Base-by-base conservation (phyloP, 1,140 invertebrate genomes). In the Drosophila kikkawai region DNA sequence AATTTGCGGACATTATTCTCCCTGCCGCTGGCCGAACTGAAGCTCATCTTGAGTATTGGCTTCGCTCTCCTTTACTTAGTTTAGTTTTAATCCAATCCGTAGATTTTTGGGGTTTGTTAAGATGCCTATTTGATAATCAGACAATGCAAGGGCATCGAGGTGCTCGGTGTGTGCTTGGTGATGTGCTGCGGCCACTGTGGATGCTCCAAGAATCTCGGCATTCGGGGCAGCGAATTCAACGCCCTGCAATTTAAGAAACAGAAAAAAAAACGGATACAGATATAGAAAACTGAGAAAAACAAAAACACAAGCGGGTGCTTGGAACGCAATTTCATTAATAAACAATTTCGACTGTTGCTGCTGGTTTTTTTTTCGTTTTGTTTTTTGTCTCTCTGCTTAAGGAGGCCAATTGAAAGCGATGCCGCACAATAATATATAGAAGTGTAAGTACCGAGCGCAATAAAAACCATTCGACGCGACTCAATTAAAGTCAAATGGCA, bases 1-100 rank as follows among this genome's bases (percentile, higher is more conserved):
- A 92, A 59, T 67, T 92, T 92, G 67, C 91, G 87, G 50, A 91
- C 87, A 90, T 92, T 91, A 60, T 91, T 92, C 60, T 92, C 91
- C 45, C 84, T 70, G 45, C 85, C 80, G 61, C 82, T 81, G 68
- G 87, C 79, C 75, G 88, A 79, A 61, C 91, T 92, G 79, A 92
- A 92, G 58, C 91, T 92, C 91, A 92, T 92, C 15, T 79, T 91
- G 91, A 37, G 26, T 44, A 45, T 26, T 47, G 55, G 56, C 29
- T 42, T 36, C 57, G 26, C 17, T 44, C 32, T 45, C 12, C 15
- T 56, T 29, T 50, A 22, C 34, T 29, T 32, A 29, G n/a, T 67
- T 59, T 48, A 64, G 12, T 60, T 22, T 45, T n/a, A 13, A 13
- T 65, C 48, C 69, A 51, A 73, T 76, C 45, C 37, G 4, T 29